Base-by-base conservation (phyloP, 2,888 invertebrate species). In the Caenorhabditis panamensis region DNA sequence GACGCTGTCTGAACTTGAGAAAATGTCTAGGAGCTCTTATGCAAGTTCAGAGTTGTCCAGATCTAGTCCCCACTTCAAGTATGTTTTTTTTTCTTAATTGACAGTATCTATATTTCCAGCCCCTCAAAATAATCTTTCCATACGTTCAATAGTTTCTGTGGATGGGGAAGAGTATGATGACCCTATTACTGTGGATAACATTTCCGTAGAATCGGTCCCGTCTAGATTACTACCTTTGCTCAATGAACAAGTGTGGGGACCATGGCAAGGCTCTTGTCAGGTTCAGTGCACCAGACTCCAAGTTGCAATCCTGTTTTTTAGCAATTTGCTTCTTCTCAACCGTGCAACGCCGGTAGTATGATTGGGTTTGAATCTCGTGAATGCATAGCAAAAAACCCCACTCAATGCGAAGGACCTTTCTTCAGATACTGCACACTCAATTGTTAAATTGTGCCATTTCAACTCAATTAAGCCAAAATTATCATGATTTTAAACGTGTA, bases 331-430 rank as follows among this genome's bases (percentile, higher is more conserved):
- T 89, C 88, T 53, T 85, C 81, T 20, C 90, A 90, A 76, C 89
- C 89, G n/a, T 90, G 90, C 80, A 88, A 87, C 64, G 85, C 87
- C 77, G 86, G 87, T 36, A 83, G 87, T 64, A 85, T 88, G 82
- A 90, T 91, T 71, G 91, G 91, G 13, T 91, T 91, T 75, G 90
- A 91, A 69, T 87, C 89, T 11, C 87, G 91, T 18, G 89, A 89
- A 81, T 91, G 91, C 71, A 83, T 90, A 26, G 91, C 90, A 24
- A 89, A 88, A 66, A 87, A 89, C 63, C 89, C 91, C 5, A 69
- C 84, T 13, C 71, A 84, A 56, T 91, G 91, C 67, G 87, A 87
- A 61, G 91, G 91, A 26, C 91, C 91, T 18, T 91, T 89, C 86
- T 91, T 91, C 86, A 68, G 90, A 31, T 90, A 90, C 64, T 90